Percentiles rank a stretch among this genome's conserved stretches.
These are phyloP conservation scores for Allophyes oxyacanthae DNA, from an alignment of 2,888 invertebrate species.

Conservation along the genomic window DNA sequence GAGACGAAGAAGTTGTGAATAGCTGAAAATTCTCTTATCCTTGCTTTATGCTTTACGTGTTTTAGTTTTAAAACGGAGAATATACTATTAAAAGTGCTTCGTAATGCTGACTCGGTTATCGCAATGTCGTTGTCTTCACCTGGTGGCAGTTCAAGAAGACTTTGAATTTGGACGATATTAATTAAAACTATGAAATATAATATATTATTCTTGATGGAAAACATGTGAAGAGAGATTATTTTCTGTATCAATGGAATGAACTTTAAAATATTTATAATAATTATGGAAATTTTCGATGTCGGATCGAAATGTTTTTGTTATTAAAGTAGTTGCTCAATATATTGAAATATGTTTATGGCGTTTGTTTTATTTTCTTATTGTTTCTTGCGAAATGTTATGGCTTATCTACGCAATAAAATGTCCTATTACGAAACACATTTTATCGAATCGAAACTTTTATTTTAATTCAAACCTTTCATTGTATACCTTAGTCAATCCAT, in stretches of 20 bases:
- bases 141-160: constrained; percentile 58
- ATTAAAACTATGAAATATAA: constrained; percentile 40
- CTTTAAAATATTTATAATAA: constrained; percentile 24
- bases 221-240: constrained; percentile 43
- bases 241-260: constrained; percentile 16
- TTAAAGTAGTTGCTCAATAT: constrained; percentile 42
- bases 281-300: constrained; percentile 15
- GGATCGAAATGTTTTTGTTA: constrained; percentile 25
- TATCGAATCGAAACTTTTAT: constrained; percentile 4
- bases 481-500: constrained; percentile 32
- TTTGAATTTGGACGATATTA: constrained; percentile 33
- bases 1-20: constrained; percentile 71
- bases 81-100: constrained; percentile 65
- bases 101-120: constrained; percentile 60
- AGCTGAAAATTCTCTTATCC: constrained; percentile 63
- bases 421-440: constrained; percentile 10
- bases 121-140: constrained; percentile 59
- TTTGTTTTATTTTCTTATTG: constrained; percentile 34
- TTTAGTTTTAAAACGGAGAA: constrained; percentile 65
- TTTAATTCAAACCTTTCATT: constrained; percentile 31
- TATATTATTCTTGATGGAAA: constrained; percentile 38
- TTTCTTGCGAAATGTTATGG: constrained; percentile 25
- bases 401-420: constrained; percentile 19
- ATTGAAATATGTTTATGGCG: constrained; percentile 43
- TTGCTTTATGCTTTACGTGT: constrained; percentile 52